Conservation (phyloP, 2,797 vertebrate genomes). For the Spheniscus humboldti region DNA sequence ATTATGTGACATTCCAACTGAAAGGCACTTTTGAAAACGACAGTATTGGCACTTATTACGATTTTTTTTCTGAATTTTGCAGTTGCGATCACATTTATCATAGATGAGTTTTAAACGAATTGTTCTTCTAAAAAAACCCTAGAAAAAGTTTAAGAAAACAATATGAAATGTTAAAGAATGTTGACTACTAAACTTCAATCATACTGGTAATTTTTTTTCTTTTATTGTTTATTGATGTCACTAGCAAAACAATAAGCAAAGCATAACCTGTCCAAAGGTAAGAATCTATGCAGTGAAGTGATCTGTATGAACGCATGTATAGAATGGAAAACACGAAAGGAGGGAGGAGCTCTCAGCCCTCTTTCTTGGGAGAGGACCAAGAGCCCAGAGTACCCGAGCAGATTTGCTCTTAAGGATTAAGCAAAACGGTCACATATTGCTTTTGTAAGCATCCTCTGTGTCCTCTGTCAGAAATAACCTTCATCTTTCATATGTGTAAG, state of each 20-base stretch:
- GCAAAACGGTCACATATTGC: neutral
- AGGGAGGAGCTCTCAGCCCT: neutral
- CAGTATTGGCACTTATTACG: conserved; percentile 98
- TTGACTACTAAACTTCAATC: neutral
- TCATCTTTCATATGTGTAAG: neutral
- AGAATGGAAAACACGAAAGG: neutral
- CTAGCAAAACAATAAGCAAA: neutral
- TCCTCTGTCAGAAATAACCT: neutral
- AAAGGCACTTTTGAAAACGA: conserved; percentile 98
- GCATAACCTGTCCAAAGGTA: neutral
- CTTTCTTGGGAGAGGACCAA: neutral
- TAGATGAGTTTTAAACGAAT: conserved; percentile 93
- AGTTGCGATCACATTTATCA: conserved; percentile 89
- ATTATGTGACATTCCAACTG: conserved; percentile 97
- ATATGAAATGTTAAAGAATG: neutral
- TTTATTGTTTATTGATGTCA: neutral
- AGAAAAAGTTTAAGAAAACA: neutral
- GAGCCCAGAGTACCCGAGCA: neutral
- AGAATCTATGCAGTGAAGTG: neutral
- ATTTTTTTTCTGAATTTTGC: conserved; percentile 98
- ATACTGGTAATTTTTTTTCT: neutral
- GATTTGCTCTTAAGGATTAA: neutral
- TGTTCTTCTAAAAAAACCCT: conserved; percentile 96
- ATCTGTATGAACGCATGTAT: neutral
- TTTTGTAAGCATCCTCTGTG: neutral